These are phyloP conservation scores for Cichlasoma orientale DNA, from an alignment of 2,797 vertebrate genomes.

Conservation along the genomic window DNA sequence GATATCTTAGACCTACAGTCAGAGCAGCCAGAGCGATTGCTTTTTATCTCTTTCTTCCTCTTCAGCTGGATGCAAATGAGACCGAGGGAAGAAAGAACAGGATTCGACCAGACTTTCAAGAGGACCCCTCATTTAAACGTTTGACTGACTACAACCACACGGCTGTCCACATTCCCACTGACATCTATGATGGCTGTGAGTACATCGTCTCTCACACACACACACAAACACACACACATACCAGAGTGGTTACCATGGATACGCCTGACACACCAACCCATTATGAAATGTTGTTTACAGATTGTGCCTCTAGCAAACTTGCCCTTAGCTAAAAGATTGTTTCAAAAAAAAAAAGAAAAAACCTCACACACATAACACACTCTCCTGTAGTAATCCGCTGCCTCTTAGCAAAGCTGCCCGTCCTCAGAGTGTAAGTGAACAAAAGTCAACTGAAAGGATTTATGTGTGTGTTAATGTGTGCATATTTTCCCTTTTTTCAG, in stretches of 20 bases:
- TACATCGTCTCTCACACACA: slow-evolving; percentile 49
- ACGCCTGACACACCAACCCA: slow-evolving; percentile 55
- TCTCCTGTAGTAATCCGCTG: neutral
- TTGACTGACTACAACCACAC: slow-evolving; percentile 93
- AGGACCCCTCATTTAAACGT: slow-evolving; percentile 89
- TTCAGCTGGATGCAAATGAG: slow-evolving; percentile 91
- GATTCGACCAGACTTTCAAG: slow-evolving; percentile 91
- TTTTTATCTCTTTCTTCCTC: slow-evolving; percentile 6
- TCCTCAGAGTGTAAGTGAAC: slow-evolving; percentile 33
- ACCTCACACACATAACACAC: slow-evolving; percentile 11
- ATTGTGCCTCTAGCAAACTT: slow-evolving; percentile 49
- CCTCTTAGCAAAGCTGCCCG: neutral
- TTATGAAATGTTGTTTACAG: slow-evolving; percentile 62
- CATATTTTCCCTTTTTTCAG: neutral
- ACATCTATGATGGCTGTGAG: slow-evolving; percentile 99
- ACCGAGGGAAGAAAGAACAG: slow-evolving; percentile 88
- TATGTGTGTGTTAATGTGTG: neutral
- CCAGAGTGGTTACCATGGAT: slow-evolving; percentile 56
- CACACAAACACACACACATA: neutral
- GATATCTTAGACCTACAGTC: slow-evolving; percentile 7
- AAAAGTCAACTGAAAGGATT: slow-evolving; percentile 10
- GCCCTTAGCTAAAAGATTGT: slow-evolving; percentile 38
- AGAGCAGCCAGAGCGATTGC: slow-evolving; percentile 9
- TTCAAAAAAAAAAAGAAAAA: neutral
- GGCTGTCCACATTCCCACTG: slow-evolving; percentile 97